Conservation (phyloP, 2,113 vertebrate genomes). For the Tachysurus vachellii region DNA sequence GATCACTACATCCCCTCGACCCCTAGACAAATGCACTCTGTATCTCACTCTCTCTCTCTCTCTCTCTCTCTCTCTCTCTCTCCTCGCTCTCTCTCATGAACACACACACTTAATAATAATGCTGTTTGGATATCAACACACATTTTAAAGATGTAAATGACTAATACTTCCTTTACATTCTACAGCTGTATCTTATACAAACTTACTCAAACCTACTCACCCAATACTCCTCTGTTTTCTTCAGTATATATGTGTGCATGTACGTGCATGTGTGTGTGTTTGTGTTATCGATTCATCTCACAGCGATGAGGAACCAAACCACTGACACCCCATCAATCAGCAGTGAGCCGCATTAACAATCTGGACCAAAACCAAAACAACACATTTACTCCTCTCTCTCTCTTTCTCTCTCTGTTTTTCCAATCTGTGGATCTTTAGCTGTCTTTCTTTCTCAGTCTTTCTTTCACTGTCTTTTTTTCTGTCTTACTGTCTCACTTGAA, state of each 20-base stretch:
- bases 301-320: conserved; percentile 28
- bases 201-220: not conserved
- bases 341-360: conserved; percentile 36
- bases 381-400: conserved; percentile 30
- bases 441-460: not conserved
- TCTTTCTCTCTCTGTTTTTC: not conserved
- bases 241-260: conserved; percentile 31
- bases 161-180: not conserved
- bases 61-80: not conserved
- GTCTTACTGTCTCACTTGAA: not conserved
- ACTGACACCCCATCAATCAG: conserved; percentile 46
- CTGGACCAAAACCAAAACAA: conserved; percentile 39
- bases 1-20: conserved; percentile 62
- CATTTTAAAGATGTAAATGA: not conserved
- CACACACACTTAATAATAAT: not conserved
- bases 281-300: conserved; percentile 43
- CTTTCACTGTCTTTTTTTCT: not conserved
- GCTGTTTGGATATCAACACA: not conserved
- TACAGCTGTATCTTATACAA: not conserved
- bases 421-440: not conserved
- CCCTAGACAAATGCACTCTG: conserved; percentile 39
- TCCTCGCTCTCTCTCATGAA: conserved; percentile 7
- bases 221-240: not conserved
- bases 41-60: conserved; percentile 15
- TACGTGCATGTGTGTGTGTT: conserved; percentile 31